Percentiles rank a stretch among this genome's conserved stretches.
Conservation (phyloP, 2,113 vertebrate genomes). For the Craseonycteris thonglongyai region DNA sequence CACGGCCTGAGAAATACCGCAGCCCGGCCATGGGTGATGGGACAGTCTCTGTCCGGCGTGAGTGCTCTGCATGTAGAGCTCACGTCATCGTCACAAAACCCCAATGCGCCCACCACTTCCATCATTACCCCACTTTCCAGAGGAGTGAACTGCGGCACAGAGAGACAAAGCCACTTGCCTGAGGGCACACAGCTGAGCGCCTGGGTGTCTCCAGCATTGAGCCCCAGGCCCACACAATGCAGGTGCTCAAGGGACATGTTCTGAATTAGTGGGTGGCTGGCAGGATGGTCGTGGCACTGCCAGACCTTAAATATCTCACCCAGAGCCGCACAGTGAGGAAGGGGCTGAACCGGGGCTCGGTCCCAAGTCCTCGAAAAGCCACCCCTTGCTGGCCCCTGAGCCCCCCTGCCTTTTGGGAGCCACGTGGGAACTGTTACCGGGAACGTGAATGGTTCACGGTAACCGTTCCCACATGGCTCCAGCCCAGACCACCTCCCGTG, state of each 20-base stretch:
- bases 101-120: neutral
- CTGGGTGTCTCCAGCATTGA: fast-evolving
- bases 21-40: fast-evolving
- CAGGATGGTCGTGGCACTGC: fast-evolving
- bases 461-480: fast-evolving
- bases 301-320: neutral
- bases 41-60: neutral
- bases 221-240: neutral
- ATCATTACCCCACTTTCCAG: neutral
- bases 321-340: neutral
- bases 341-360: neutral
- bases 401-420: neutral
- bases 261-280: fast-evolving
- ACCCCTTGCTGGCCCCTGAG: fast-evolving
- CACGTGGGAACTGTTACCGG: no score
- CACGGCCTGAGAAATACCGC: fast-evolving
- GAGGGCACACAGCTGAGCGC: neutral
- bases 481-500: neutral
- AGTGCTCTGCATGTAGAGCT: fast-evolving
- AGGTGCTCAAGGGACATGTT: neutral
- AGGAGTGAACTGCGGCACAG: neutral
- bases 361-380: neutral
- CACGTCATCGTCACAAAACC: fast-evolving
- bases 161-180: neutral
- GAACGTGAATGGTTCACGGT: fast-evolving